Base-by-base conservation (phyloP, 1,140 invertebrate genomes). In the Magallana angulata region DNA sequence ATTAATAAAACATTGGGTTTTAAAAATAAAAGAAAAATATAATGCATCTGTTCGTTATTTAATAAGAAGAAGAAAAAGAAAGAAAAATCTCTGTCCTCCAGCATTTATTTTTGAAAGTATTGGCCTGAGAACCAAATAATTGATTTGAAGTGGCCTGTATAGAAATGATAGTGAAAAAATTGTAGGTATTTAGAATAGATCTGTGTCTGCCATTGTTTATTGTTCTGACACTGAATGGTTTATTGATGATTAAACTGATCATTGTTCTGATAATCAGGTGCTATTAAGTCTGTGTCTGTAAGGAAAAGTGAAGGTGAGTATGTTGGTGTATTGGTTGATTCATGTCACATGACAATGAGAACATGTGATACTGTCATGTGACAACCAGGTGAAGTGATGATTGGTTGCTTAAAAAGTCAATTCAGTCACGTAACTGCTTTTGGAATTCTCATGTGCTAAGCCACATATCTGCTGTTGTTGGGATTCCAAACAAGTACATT, bases 221-320 rank as follows among this genome's bases (percentile, higher is more conserved):
- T 48, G 5, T 48, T 48, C 36, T 48, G 36, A 48, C 36, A 48
- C 36, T 48, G 36, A 48, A 48, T 48, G 5, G 36, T 5, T 48
- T 48, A 0, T 48, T 48, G 14, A 62, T 62, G 60, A 62, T 14
- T 62, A n/a, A 48, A 48, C 36, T 48, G 36, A 48, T 48, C 36
- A 11, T 76, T 30, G 68, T 76, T 30, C 68, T 30, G 24, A 30
- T 30, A 30, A 76, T 36, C 36, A 76, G 68, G 68, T 30, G 24
- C 36, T 36, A 76, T 76, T 30, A 18, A 76, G 18, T 76, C 68
- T 76, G 18, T 76, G 1, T 76, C 68, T 76, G 24, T 76, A 30
- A 76, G 24, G 68, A 76, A 76, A 76, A 76, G 24, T 6, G 68
- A 76, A 36, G 68, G 68, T 76, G 1, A 76, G 68, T 76, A 76